Conservation (phyloP, 2,113 vertebrate species). For the Proterorhinus semilunaris region DNA sequence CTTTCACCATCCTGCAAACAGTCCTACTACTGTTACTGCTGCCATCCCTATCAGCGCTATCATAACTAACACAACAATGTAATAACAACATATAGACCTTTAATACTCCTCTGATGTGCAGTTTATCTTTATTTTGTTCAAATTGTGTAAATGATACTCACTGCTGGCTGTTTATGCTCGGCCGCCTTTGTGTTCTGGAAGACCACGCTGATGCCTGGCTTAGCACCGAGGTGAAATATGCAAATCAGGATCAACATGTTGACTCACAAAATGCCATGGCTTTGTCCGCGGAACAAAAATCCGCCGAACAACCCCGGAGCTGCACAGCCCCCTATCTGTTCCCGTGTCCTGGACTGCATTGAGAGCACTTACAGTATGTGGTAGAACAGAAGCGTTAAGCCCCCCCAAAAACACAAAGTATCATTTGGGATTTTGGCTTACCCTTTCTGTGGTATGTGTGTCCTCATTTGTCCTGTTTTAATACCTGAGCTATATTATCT, state of each 20-base stretch:
- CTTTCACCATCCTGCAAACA: too few species aligned
- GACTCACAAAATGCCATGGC: conserved; percentile 37
- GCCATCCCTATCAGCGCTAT: background rate
- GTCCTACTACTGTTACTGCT: background rate
- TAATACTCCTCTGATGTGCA: background rate
- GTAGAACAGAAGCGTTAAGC: conserved; percentile 44
- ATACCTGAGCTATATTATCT: conserved; percentile 10
- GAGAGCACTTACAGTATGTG: conserved; percentile 44
- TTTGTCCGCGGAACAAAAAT: conserved; percentile 38
- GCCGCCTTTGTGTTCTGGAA: conserved; percentile 35
- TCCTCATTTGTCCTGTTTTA: conserved; percentile 20
- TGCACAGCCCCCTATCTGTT: conserved; percentile 15
- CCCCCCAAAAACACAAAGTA: conserved; percentile 34
- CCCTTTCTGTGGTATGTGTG: conserved; percentile 35
- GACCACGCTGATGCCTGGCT: conserved; percentile 25
- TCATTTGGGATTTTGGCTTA: conserved; percentile 25
- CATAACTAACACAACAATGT: background rate
- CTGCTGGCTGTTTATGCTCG: conserved; percentile 9
- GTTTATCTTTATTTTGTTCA: conserved; percentile 26
- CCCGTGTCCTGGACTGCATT: conserved; percentile 27
- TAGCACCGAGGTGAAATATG: conserved; percentile 48
- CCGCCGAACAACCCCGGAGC: conserved; percentile 28
- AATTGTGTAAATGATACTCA: conserved; percentile 35
- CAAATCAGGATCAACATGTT: conserved; percentile 58
- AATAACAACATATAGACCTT: background rate